Conservation (phyloP, 1,140 invertebrate genomes). For the Asobara japonica region DNA sequence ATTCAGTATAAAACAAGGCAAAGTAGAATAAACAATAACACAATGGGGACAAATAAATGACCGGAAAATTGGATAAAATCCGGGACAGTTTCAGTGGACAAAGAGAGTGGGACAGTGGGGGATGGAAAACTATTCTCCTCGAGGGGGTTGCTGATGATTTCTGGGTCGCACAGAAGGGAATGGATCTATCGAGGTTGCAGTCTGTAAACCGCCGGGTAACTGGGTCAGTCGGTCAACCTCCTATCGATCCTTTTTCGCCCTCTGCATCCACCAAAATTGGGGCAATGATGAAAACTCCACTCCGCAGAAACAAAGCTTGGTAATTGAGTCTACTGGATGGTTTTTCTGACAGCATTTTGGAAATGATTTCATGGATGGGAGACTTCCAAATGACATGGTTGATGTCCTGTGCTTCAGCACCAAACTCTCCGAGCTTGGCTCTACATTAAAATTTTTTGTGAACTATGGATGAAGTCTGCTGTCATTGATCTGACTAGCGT, state of each 20-base stretch:
- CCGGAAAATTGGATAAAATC: conserved; percentile 4
- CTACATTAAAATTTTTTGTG: too few species aligned
- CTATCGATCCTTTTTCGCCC: conserved; percentile 40
- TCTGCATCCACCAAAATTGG: conserved; percentile 39
- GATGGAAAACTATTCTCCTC: conserved; percentile 16
- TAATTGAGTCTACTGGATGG: too few species aligned
- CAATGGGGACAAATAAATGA: not conserved
- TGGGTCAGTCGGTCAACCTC: conserved; percentile 47
- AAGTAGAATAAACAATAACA: not conserved
- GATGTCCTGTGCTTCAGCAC: too few species aligned
- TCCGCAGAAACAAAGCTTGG: not conserved
- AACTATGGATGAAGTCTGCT: too few species aligned
- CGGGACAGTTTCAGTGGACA: not conserved
- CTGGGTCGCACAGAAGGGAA: conserved; percentile 28
- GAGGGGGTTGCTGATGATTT: conserved; percentile 15
- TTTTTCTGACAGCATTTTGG: too few species aligned
- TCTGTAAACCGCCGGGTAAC: conserved; percentile 44
- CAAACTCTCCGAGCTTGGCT: too few species aligned
- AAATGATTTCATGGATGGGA: too few species aligned
- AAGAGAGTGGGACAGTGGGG: conserved; percentile 20
- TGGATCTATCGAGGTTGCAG: conserved; percentile 46
- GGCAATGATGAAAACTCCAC: not conserved
- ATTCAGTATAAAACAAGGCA: not conserved
- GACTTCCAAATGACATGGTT: too few species aligned
- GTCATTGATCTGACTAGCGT: too few species aligned